Evolutionary conservation across 1,140 invertebrate species (phyloP), one percentile per base, ranked within the genome.

Genomic region (Drosophila prosaltans): DNA sequence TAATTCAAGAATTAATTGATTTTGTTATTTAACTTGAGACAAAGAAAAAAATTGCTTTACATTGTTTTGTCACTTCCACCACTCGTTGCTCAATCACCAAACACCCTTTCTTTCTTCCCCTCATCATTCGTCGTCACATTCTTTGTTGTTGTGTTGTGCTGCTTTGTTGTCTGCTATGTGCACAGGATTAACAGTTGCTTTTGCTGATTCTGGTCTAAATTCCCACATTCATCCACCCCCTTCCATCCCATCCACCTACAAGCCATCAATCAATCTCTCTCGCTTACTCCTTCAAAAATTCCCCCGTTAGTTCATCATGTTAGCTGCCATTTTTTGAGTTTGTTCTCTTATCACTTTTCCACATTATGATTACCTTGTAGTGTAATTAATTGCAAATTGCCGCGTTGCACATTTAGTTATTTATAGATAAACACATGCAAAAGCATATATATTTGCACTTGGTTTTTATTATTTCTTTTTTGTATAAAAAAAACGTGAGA

Each of bases 331-430:
- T 21, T 28, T 24, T 45, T 58, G 48, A 32, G 26, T 41, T 40
- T 9, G 32, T 11, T 62, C 16, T 73, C 48, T 77, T 72, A 74
- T 70, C 54, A 8, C 16, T 36, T 65, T 45, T 66, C 63, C 16
- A 16, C 36, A 48, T 74, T 70, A 59, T 45, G 40, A 72, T 80
- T 83, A 83, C 81, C 81, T 83, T 70, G 61, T 51, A 51, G 21
- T 51, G 26, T 9, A 81, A 32, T 81, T 71, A 78, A 51, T 61
- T 65, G 66, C 66, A 68, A 76, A 61, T 64, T 67, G 48, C 73
- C 45, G 45, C 45, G 67, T 62, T 63, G 71, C 26, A 70, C 77
- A 66, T 78, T 40, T 48, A 77, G 41, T 74, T 48, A 57, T 61
- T 5, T 43, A 26, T 9, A 51, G 21, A 51, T 51, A 26, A 51